Conservation (phyloP, 2,888 invertebrate species). For the Chymomyza amoena region DNA sequence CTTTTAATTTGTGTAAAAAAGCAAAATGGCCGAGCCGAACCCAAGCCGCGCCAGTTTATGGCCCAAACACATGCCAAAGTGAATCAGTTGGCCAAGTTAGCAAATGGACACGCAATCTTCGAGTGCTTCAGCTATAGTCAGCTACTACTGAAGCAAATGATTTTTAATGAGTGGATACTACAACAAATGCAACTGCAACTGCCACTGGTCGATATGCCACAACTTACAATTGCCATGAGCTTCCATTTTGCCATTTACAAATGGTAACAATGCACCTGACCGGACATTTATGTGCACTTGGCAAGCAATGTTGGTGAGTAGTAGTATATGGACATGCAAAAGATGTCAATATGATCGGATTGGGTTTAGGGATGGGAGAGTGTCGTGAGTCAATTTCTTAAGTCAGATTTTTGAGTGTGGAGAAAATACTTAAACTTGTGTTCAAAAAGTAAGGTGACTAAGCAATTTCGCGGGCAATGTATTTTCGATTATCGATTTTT, state of each 20-base stretch:
- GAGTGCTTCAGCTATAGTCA: neutral
- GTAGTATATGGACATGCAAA: neutral
- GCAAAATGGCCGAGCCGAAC: slow-evolving; percentile 57
- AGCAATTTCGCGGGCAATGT: too few relatives aligned
- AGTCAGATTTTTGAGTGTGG: too few relatives aligned
- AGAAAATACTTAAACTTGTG: too few relatives aligned
- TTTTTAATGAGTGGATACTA: slow-evolving; percentile 12
- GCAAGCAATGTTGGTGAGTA: neutral
- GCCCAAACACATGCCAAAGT: slow-evolving; percentile 23
- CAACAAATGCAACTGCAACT: slow-evolving; percentile 2
- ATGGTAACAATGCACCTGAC: slow-evolving; percentile 73
- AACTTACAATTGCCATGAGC: neutral
- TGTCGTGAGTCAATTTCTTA: too few relatives aligned
- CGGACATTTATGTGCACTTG: slow-evolving; percentile 11
- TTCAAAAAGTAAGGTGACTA: too few relatives aligned
- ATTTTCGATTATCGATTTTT: too few relatives aligned
- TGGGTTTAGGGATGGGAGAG: neutral
- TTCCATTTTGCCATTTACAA: slow-evolving; percentile 32
- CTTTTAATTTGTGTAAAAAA: slow-evolving; percentile 60
- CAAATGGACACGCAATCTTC: neutral
- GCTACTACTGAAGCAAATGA: neutral
- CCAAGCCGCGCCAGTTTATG: slow-evolving; percentile 11
- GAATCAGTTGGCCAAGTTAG: slow-evolving; percentile 11
- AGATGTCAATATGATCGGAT: neutral
- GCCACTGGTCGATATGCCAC: slow-evolving; percentile 7